Evolutionary conservation across 2,797 vertebrate species (phyloP).

Genomic region (Decapterus maruadsi): DNA sequence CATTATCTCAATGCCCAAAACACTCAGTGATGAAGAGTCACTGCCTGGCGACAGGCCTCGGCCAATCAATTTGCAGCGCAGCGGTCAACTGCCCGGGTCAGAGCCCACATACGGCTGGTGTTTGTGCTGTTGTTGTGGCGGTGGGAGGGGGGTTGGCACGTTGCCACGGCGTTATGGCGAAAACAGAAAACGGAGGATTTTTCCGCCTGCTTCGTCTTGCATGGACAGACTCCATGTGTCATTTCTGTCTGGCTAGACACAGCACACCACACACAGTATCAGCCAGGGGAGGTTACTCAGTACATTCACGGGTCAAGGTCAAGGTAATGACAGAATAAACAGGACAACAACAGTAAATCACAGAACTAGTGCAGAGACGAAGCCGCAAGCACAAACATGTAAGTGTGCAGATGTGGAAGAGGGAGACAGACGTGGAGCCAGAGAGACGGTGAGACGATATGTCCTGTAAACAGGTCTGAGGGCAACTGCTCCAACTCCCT

Average conservation of each 20-base stretch:
- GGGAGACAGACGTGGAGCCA: constrained; percentile 1
- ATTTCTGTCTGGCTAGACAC: background rate
- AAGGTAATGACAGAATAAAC: background rate
- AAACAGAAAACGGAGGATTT: constrained; percentile 26
- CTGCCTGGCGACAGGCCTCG: constrained; percentile 76
- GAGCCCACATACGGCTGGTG: constrained; percentile 68
- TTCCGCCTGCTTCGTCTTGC: background rate
- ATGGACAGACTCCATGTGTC: background rate
- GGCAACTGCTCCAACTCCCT: background rate
- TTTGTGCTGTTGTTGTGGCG: constrained; percentile 57
- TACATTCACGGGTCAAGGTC: background rate
- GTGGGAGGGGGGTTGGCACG: background rate
- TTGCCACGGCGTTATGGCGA: constrained; percentile 15
- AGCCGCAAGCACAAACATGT: background rate
- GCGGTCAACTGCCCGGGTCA: constrained; percentile 79
- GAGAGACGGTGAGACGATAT: background rate
- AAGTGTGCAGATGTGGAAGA: background rate
- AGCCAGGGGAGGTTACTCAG: background rate
- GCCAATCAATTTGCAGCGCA: constrained; percentile 81
- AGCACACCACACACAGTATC: background rate
- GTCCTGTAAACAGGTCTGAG: background rate
- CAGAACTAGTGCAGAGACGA: background rate
- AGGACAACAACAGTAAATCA: background rate
- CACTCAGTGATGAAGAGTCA: constrained; percentile 84
- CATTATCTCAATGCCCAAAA: constrained; percentile 90